These are phyloP conservation scores for Oncorhynchus mykiss DNA, from an alignment of 2,113 vertebrate genomes.

Conservation along the genomic window DNA sequence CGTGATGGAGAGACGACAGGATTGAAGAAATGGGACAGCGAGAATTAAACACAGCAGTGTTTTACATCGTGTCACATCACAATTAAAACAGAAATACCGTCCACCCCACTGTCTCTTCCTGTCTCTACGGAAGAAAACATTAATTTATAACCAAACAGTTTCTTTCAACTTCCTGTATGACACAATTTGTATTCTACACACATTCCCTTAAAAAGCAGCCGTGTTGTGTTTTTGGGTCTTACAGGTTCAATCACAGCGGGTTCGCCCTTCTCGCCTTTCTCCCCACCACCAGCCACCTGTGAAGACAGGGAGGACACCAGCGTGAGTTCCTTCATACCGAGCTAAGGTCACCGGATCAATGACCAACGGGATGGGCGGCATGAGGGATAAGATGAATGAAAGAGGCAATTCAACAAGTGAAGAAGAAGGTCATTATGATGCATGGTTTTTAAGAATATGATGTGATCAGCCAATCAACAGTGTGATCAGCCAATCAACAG, in stretches of 20 bases:
- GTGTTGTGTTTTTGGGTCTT: slow-evolving; percentile 37
- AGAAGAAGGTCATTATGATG: neutral
- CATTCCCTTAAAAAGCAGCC: neutral
- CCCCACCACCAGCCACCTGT: slow-evolving; percentile 82
- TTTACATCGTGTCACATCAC: too few relatives aligned
- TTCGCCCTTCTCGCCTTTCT: slow-evolving; percentile 96
- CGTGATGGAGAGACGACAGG: slow-evolving; percentile 49
- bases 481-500: too few relatives aligned
- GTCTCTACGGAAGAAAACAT: neutral
- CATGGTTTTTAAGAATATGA: neutral
- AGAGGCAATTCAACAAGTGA: neutral
- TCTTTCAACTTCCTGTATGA: neutral
- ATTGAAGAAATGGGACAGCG: slow-evolving; percentile 56
- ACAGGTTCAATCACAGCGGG: slow-evolving; percentile 96
- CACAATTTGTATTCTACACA: neutral
- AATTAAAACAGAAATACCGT: neutral
- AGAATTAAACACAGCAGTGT: neutral
- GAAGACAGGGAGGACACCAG: slow-evolving; percentile 31
- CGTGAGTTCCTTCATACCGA: neutral
- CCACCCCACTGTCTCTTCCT: neutral
- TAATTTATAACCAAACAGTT: neutral
- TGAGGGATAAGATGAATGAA: neutral
- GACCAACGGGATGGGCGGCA: neutral
- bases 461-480: neutral
- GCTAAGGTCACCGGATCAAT: neutral